Conservation (phyloP, 2,888 invertebrate species). For the Nemotelus nigrinus region DNA sequence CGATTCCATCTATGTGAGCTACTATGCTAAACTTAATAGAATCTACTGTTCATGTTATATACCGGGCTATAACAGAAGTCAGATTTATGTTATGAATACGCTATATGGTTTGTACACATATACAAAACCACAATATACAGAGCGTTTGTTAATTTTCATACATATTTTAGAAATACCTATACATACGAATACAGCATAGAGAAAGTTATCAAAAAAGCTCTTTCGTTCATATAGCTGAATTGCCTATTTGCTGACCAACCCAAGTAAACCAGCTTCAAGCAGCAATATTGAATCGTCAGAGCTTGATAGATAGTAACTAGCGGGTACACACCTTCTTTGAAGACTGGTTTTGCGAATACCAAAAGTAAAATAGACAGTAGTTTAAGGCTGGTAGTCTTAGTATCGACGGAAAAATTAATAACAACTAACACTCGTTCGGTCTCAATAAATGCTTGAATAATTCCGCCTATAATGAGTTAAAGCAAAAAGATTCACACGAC, state of each 20-base stretch:
- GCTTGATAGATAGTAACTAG: neutral
- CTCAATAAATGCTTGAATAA: neutral
- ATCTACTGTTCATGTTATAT: neutral
- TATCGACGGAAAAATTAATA: neutral
- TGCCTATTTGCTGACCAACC: neutral
- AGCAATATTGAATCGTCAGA: too few relatives aligned
- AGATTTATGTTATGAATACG: neutral
- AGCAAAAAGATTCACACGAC: too few relatives aligned
- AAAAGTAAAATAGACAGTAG: too few relatives aligned
- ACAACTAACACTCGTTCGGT: neutral
- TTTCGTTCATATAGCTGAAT: neutral
- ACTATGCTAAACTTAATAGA: slow-evolving; percentile 31
- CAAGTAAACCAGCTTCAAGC: neutral
- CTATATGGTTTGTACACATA: neutral
- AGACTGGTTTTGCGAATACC: slow-evolving; percentile 3
- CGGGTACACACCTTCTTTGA: slow-evolving; percentile 16
- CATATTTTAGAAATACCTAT: neutral
- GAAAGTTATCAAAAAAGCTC: slow-evolving; percentile 28
- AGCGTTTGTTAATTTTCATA: neutral
- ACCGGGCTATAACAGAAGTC: neutral
- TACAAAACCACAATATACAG: neutral
- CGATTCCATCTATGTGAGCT: slow-evolving; percentile 36
- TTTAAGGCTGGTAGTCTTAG: slow-evolving; percentile 4
- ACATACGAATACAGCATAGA: slow-evolving; percentile 3
- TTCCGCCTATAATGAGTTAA: neutral